Evolutionary conservation across 1,140 invertebrate genomes (phyloP).

Genomic region (Anoplolepis gracilipes): DNA sequence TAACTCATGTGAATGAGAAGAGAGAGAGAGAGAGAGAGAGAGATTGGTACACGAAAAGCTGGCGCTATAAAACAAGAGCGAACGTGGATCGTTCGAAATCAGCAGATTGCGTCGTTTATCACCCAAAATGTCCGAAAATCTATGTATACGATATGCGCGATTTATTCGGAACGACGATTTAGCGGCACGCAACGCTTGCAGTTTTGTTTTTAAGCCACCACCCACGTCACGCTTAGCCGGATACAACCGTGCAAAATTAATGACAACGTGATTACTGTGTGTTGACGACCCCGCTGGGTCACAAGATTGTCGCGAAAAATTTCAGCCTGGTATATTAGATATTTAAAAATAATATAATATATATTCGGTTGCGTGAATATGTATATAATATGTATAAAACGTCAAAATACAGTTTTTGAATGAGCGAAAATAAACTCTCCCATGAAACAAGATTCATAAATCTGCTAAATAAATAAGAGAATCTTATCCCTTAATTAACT

Average conservation of each 20-base stretch:
- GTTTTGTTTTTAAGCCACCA: not conserved
- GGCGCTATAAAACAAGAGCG: slow-evolving; percentile 43
- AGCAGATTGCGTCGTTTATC: slow-evolving; percentile 60
- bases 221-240: slow-evolving; percentile 1
- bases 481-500: slow-evolving; percentile 42
- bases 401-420: not conserved
- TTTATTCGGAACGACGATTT: slow-evolving; percentile 25
- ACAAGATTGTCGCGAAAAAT: not conserved
- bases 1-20: slow-evolving; percentile 44
- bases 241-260: not conserved
- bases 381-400: not conserved
- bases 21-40: slow-evolving; percentile 6
- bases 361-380: not conserved
- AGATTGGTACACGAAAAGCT: slow-evolving; percentile 9
- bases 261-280: slow-evolving; percentile 2
- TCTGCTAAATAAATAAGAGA: not conserved
- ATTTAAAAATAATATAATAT: slow-evolving; percentile 1
- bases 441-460: not conserved
- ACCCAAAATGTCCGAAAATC: slow-evolving; percentile 49
- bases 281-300: not conserved
- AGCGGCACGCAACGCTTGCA: not conserved
- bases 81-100: slow-evolving; percentile 44
- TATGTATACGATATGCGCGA: slow-evolving; percentile 36
- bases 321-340: not conserved
- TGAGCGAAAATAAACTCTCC: slow-evolving; percentile 7